Evolutionary conservation across 2,113 vertebrate genomes (phyloP), one percentile per base, ranked within the genome.

Genomic region (Cygnus atratus): DNA sequence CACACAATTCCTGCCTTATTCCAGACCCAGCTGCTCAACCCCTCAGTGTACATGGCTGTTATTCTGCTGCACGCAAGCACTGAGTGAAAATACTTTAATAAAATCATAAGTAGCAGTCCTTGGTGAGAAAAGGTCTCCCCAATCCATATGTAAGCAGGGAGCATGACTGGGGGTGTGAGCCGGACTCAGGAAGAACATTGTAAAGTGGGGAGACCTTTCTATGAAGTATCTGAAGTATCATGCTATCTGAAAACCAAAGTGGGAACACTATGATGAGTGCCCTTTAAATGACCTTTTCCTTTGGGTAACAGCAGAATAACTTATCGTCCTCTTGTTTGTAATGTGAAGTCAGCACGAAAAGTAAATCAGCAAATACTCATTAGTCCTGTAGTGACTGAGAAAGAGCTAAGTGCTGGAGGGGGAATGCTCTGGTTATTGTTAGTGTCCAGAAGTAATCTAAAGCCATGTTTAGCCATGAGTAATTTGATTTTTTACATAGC

Each of bases 31-130:
- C 65, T 82, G 68, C 61, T 87, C 8, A 31, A 50, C 50, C n/a
- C 19, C 0, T 1, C n/a, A 33, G 50, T 11, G 4, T 2, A 6
- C 3, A 0, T 10, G 39, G 6, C 39, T 72, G 7, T 48, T 35
- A 25, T 0, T 29, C 48, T 48, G 67, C 54, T 58, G 78, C 50
- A 79, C 29, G 11, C 21, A 50, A 50, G 25, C 20, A 39, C 6
- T 55, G 33, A 5, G 26, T 70, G 24, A 70, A 75, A 79, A 39
- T 26, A 25, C 22, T 83, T 17, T 2, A 63, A 13, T 21, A 31
- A 33, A 11, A 52, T 68, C 4, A 37, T 28, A 43, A 68, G 26
- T 2, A 54, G 59, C 44, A 29, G 57, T 21, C n/a, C 50, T 78
- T 63, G 21, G 26, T 79, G 58, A 80, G 35, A 54, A 43, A 67